These are phyloP conservation scores for Bolborhynchus lineola DNA, from an alignment of 2,113 vertebrate genomes.

Conservation along the genomic window DNA sequence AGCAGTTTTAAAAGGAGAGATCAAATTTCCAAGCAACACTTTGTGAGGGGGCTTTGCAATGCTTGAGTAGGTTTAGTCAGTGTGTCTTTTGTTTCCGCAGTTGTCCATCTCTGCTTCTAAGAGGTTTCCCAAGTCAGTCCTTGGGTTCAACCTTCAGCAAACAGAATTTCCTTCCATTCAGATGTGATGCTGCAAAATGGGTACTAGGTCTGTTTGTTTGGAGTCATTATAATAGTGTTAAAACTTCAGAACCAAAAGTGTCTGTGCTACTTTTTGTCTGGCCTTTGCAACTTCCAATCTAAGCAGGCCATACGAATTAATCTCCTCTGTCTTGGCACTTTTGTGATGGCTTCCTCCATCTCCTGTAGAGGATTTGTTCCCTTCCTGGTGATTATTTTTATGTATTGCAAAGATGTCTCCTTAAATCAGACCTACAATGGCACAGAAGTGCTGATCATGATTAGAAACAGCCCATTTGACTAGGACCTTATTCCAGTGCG, in stretches of 20 bases:
- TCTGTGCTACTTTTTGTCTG: neutral
- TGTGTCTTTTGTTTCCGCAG: neutral
- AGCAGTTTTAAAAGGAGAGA: neutral
- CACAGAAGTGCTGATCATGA: neutral
- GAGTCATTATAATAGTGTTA: neutral
- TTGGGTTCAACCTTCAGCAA: neutral
- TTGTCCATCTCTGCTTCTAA: neutral
- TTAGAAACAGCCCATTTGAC: neutral
- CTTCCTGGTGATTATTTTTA: neutral
- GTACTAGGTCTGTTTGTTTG: neutral
- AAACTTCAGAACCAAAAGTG: neutral
- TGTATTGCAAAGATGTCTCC: neutral
- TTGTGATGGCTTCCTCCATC: neutral
- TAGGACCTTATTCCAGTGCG: fast-evolving
- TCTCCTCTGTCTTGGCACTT: neutral
- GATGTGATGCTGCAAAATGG: neutral
- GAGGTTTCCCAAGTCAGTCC: neutral
- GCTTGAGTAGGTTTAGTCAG: neutral
- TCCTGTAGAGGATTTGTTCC: neutral
- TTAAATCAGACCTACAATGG: neutral
- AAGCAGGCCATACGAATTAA: neutral
- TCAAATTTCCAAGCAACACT: neutral
- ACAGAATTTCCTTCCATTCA: neutral
- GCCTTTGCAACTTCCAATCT: neutral
- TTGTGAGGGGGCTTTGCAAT: neutral